Conservation (phyloP, 2,888 invertebrate genomes). For the Cheilosia pagana region DNA sequence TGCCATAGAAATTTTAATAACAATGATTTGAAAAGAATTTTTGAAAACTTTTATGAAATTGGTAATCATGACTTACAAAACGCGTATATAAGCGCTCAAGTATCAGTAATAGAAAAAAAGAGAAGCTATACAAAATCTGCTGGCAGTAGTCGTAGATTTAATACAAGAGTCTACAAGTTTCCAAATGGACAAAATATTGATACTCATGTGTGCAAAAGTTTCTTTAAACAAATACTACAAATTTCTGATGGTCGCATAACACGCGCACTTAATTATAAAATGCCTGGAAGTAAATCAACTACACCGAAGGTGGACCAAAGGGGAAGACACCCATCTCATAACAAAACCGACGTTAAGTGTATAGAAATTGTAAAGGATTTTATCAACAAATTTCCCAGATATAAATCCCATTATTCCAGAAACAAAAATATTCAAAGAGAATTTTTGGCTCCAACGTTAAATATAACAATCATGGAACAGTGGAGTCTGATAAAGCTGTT, state of each 20-base stretch:
- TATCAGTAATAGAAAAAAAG: conserved; percentile 44
- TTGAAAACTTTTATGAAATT: conserved; percentile 52
- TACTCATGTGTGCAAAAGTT: conserved; percentile 26
- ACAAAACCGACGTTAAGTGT: conserved; percentile 4
- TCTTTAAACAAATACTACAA: conserved; percentile 24
- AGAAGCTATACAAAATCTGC: conserved; percentile 43
- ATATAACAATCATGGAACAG: no score
- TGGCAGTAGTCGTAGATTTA: conserved; percentile 49
- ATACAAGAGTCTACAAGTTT: conserved; percentile 63
- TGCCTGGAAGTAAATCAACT: background rate
- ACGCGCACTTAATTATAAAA: conserved; percentile 2
- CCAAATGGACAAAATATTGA: conserved; percentile 40
- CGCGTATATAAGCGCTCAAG: conserved; percentile 50
- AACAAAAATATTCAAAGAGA: no score
- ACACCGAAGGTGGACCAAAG: conserved; percentile 15
- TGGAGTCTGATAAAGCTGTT: background rate
- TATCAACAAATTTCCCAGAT: background rate
- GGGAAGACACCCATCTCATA: conserved; percentile 5
- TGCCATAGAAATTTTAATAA: conserved; percentile 55
- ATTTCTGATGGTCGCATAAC: conserved; percentile 18
- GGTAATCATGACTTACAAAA: conserved; percentile 42
- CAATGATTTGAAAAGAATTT: conserved; percentile 54
- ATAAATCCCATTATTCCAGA: background rate
- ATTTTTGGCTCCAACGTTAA: no score
- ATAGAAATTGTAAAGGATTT: background rate